Conservation (phyloP, 2,797 vertebrate genomes). For the Macropodus opercularis region DNA sequence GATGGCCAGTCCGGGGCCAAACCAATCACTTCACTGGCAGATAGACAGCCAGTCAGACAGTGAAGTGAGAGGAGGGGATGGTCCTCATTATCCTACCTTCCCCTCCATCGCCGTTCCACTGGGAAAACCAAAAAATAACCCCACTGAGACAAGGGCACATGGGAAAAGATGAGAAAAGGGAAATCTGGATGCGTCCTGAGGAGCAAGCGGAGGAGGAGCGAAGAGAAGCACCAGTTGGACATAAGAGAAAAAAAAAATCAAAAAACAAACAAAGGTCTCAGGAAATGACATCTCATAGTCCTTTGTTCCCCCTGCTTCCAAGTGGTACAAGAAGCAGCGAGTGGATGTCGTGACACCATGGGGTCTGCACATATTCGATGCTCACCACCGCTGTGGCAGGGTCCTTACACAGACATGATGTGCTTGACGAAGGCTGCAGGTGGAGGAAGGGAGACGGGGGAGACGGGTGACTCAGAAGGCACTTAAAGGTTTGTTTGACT, state of each 20-base stretch:
- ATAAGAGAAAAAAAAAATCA: constrained; percentile 60
- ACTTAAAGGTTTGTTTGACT: too few relatives aligned
- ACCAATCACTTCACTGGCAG: constrained; percentile 69
- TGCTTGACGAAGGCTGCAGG: constrained; percentile 96
- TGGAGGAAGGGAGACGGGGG: constrained; percentile 40
- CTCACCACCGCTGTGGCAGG: constrained; percentile 67
- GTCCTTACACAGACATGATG: constrained; percentile 95
- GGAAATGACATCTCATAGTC: constrained; percentile 84
- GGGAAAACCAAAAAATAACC: constrained; percentile 49
- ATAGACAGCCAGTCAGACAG: constrained; percentile 53
- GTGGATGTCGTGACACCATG: constrained; percentile 85
- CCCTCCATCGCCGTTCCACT: constrained; percentile 67
- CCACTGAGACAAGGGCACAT: constrained; percentile 41
- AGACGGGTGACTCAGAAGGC: constrained; percentile 11
- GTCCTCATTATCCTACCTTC: constrained; percentile 43
- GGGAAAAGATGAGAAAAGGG: constrained; percentile 41
- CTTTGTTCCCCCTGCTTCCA: constrained; percentile 79
- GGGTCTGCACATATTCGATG: constrained; percentile 80
- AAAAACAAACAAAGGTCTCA: constrained; percentile 77
- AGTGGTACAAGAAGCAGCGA: constrained; percentile 78
- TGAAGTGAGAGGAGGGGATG: constrained; percentile 42
- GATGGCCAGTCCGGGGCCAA: constrained; percentile 82
- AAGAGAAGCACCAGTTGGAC: constrained; percentile 70
- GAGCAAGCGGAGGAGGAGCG: constrained; percentile 25
- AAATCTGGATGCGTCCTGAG: constrained; percentile 56